Base-by-base conservation (phyloP, 2,113 vertebrate species). In the Lophochroa leadbeateri region DNA sequence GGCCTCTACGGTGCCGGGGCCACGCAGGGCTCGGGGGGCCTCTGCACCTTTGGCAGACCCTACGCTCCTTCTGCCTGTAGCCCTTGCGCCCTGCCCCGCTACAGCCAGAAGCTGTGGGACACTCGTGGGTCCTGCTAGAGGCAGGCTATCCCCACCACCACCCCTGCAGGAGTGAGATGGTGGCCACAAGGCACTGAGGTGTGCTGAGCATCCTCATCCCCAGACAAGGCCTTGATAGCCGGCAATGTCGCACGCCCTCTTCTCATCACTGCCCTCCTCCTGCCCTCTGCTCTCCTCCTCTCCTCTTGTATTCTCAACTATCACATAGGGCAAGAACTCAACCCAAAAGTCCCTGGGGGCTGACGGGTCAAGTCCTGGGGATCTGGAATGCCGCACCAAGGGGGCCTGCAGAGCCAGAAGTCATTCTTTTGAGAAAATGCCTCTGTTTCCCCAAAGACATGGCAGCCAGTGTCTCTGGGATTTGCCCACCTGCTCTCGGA, bases 331-430 rank as follows among this genome's bases (percentile, higher is more conserved):
- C 19, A 24, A 11, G 19, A 52, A 4, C 2, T 33, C 7, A 7
- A 17, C 10, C 37, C 15, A 3, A 13, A 41, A 17, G 7, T 19
- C 13, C 17, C 15, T 31, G 10, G 10, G 5, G 13, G 12, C 18
- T 20, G 4, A 4, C 6, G 24, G 13, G 3, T 7, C 33, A 29
- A 21, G 13, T 9, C 18, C 10, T 47, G 1, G 6, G 7, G 1
- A 29, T 35, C 33, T 31, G 33, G 7, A 28, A 16, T 12, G 13
- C 4, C 2, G 2, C 28, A 50, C 9, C 14, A 19, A 63, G 12
- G 21, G 7, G 2, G 21, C 12, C 9, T 5, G 2, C 3, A 5
- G 6, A 15, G 11, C 5, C 13, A 24, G 10, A 35, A 10, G 6
- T 5, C 3, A 39, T 17, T 21, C 35, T 67, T 16, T 39, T 13